Evolutionary conservation across 2,113 vertebrate species (phyloP).

Genomic region (Xenopus laevis): DNA sequence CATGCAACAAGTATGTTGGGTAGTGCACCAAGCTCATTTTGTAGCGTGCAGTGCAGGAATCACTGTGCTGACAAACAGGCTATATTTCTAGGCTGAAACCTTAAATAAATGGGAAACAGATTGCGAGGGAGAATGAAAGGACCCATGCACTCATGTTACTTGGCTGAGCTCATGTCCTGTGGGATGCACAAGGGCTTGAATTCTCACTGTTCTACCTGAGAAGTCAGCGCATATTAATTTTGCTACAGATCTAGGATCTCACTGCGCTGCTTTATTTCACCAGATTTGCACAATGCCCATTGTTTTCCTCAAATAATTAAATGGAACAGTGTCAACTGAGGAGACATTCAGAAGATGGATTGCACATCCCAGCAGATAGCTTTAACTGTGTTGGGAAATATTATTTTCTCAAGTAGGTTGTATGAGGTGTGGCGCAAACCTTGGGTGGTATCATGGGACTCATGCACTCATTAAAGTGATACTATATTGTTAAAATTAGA

Average conservation of each 20-base stretch:
- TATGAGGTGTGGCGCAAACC: too few species aligned
- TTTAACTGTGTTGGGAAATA: too few species aligned
- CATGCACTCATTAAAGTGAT: too few species aligned
- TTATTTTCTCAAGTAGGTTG: too few species aligned
- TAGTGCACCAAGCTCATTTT: neutral
- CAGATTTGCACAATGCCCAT: neutral
- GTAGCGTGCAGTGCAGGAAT: neutral
- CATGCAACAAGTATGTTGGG: neutral
- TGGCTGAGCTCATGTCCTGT: neutral
- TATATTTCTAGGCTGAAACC: neutral
- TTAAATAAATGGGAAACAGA: neutral
- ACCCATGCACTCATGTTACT: neutral
- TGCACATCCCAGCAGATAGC: neutral
- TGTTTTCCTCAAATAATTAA: neutral
- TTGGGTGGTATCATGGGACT: too few species aligned
- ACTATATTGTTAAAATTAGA: too few species aligned
- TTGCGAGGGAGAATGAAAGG: neutral
- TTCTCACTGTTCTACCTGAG: neutral
- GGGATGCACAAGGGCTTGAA: neutral
- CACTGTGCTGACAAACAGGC: neutral
- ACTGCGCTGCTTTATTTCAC: neutral
- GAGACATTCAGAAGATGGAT: neutral
- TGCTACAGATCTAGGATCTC: neutral
- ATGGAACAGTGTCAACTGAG: neutral
- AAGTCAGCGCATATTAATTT: neutral